Percentiles rank a stretch among this genome's conserved stretches.
These are phyloP conservation scores for Amyelois transitella DNA, from an alignment of 1,140 invertebrate genomes.

Conservation along the genomic window DNA sequence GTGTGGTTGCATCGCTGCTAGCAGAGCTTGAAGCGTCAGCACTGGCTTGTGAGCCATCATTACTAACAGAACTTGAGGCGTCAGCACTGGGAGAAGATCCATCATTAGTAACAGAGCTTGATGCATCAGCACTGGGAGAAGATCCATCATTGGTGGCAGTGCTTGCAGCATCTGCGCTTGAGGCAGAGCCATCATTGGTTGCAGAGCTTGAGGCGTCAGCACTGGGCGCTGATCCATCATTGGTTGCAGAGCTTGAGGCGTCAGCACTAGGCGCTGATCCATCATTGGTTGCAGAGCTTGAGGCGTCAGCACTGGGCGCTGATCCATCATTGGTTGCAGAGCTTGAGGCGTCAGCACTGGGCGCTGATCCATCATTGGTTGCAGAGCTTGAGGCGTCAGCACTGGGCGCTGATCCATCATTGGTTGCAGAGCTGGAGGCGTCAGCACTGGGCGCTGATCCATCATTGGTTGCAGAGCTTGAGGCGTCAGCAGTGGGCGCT, in stretches of 20 bases:
- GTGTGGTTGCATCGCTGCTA: neutral
- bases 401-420: neutral
- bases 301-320: neutral
- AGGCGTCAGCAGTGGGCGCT: no score
- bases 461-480: no score
- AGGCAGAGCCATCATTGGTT: neutral
- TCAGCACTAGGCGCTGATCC: no score
- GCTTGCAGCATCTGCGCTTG: neutral
- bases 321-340: neutral
- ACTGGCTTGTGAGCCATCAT: neutral
- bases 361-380: neutral
- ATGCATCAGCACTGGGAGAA: neutral
- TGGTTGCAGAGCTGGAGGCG: no score
- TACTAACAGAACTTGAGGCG: neutral
- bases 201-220: neutral
- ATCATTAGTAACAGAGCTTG: neutral
- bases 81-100: neutral
- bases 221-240: neutral
- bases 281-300: neutral
- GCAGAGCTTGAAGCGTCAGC: neutral
- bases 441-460: no score
- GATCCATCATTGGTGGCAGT: neutral
- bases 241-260: neutral
- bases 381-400: neutral
- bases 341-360: neutral